Conservation (phyloP, 92 coral and sea anemone species). For the Blastomussa wellsi region DNA sequence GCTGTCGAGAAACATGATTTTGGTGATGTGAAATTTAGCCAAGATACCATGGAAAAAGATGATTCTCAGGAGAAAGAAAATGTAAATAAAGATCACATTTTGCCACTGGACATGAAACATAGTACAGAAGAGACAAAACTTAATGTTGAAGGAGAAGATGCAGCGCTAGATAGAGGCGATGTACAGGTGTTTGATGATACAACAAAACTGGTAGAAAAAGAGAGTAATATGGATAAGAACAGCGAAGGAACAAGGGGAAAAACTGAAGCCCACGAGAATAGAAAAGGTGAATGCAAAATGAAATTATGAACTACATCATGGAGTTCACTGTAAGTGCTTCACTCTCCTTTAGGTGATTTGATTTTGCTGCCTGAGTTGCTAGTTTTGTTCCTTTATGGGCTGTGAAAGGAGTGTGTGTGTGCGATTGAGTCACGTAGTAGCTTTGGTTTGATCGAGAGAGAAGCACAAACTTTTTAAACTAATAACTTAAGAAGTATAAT, state of each 20-base stretch:
- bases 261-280: conserved; percentile 29
- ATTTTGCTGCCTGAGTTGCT: too few relatives aligned
- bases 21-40: conserved; percentile 20
- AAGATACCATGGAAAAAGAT: conserved; percentile 76
- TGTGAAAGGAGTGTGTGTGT: too few relatives aligned
- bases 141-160: conserved; percentile 29
- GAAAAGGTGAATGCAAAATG: conserved; percentile 38
- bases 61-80: conserved; percentile 76
- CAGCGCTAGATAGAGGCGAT: conserved; percentile 40
- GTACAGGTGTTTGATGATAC: conserved; percentile 57
- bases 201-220: conserved; percentile 42
- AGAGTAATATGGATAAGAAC: conserved; percentile 20
- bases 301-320: not conserved
- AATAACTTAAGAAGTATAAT: too few relatives aligned
- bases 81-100: conserved; percentile 52
- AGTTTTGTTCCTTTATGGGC: too few relatives aligned
- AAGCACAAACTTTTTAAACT: too few relatives aligned
- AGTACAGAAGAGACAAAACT: conserved; percentile 29
- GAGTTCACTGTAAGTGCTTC: not conserved
- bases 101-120: conserved; percentile 41
- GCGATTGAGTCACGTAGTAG: too few relatives aligned
- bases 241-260: conserved; percentile 17
- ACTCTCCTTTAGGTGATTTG: too few relatives aligned
- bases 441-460: too few relatives aligned
- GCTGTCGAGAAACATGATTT: conserved; percentile 54